phyloP scores from a whole-genome alignment of 2,113 vertebrate genomes.

The Fregetta grallaria region DNA sequence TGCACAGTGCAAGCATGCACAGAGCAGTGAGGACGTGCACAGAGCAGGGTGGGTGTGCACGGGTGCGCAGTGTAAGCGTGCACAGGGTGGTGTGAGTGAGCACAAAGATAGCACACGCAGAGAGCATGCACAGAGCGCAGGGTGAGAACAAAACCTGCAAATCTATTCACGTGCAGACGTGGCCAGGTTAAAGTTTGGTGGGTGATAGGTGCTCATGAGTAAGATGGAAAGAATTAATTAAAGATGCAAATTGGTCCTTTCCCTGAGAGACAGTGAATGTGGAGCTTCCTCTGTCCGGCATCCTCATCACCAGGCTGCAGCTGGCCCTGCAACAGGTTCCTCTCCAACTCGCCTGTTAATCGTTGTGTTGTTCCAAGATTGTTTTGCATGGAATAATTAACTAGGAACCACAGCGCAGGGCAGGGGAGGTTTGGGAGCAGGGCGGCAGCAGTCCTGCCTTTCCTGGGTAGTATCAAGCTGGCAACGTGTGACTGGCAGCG shows the following conservation, averaged over 20 bases:
- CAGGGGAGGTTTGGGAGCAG: background rate
- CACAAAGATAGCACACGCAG: background rate
- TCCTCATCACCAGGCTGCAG: background rate
- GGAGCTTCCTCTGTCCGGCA: background rate
- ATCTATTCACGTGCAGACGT: background rate
- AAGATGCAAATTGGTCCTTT: background rate
- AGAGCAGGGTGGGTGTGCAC: background rate
- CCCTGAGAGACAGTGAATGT: fast-evolving
- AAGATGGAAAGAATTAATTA: background rate
- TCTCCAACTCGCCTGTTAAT: background rate
- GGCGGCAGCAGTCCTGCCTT: background rate
- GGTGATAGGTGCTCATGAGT: too few species aligned
- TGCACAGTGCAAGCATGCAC: background rate
- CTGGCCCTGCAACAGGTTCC: background rate
- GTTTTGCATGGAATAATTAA: background rate
- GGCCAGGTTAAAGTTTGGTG: background rate
- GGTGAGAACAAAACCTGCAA: background rate
- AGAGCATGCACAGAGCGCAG: fast-evolving
- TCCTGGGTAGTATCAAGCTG: background rate
- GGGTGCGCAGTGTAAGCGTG: background rate
- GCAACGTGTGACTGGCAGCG: background rate
- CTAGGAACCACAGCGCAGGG: fast-evolving
- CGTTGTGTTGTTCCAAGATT: background rate
- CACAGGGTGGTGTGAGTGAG: background rate
- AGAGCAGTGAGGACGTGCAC: background rate